Evolutionary conservation across 2,888 invertebrate species (phyloP).

Genomic region (Masnerella sp.): DNA sequence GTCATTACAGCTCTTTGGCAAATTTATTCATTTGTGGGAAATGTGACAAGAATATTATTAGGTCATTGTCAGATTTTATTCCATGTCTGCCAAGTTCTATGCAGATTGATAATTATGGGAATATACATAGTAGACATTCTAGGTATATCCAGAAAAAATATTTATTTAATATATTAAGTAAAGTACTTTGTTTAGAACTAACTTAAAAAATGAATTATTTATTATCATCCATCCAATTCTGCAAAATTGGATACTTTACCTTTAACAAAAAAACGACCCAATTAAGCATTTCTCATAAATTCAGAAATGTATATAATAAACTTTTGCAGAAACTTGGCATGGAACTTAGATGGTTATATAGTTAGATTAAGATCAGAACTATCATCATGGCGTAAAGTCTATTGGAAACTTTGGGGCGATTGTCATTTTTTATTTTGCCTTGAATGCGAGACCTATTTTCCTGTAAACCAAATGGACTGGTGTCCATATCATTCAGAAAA

Average conservation of each 20-base stretch:
- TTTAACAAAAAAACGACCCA: not conserved
- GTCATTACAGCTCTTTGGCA: slow-evolving; percentile 89
- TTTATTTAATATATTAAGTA: not conserved
- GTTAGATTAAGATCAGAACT: slow-evolving; percentile 86
- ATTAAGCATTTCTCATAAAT: slow-evolving; percentile 25
- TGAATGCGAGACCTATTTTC: slow-evolving; percentile 87
- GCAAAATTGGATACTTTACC: too few species aligned
- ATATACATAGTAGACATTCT: slow-evolving; percentile 84
- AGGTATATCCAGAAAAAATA: slow-evolving; percentile 77
- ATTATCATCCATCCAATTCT: too few species aligned
- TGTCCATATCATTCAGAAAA: slow-evolving; percentile 89
- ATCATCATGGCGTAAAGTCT: slow-evolving; percentile 93
- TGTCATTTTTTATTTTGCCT: slow-evolving; percentile 92
- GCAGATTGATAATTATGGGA: slow-evolving; percentile 85
- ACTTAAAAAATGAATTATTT: too few species aligned
- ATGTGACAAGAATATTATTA: slow-evolving; percentile 86
- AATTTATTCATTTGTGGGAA: slow-evolving; percentile 87
- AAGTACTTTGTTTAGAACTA: too few species aligned
- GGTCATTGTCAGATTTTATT: slow-evolving; percentile 84
- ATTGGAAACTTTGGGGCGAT: slow-evolving; percentile 96
- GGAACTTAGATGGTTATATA: slow-evolving; percentile 91
- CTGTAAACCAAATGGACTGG: slow-evolving; percentile 88
- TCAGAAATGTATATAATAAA: slow-evolving; percentile 48
- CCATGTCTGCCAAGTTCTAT: slow-evolving; percentile 86
- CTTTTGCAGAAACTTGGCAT: slow-evolving; percentile 82